Evolutionary conservation across 2,797 vertebrate species (phyloP), one percentile per base, ranked within the genome.

Genomic region (Thunnus albacares): DNA sequence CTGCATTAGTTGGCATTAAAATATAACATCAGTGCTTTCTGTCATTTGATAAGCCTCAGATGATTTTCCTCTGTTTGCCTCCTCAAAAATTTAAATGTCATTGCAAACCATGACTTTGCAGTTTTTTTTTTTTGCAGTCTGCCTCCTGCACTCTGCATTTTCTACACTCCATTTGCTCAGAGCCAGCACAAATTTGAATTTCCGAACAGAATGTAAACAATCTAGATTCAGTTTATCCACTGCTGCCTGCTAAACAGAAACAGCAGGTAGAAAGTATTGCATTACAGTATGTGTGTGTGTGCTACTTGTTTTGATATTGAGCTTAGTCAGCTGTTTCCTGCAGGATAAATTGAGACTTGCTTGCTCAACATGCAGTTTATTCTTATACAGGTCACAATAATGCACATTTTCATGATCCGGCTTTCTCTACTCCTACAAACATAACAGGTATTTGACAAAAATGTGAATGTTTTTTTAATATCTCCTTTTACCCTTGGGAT

Each of bases 321-420:
- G 8, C 70, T 61, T 26, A 61, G 41, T 82, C 82, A 71, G 65
- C 66, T 0, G 15, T 68, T 72, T 82, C 53, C 60, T 56, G 26
- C 10, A 28, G 41, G 49, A 33, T 30, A 10, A 14, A 6, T 10
- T 68, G 15, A 8, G 1, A 4, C 14, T 17, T 12, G 11, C 12
- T 51, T n/a, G 10, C 4, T 9, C 58, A 30, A 57, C 15, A n/a
- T 57, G 14, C 8, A 59, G 4, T 26, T 85, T 47, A 28, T 56
- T 66, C 20, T 52, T 11, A 64, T 15, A 3, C 41, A 56, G 13
- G 49, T 59, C 30, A 17, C 9, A 28, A 1, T 13, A 20, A 30
- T 5, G 4, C 14, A 28, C 20, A 12, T 30, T 38, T 24, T 15
- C 22, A 33, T 59, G 26, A 55, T 58, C 58, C 47, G 26, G 20